A percentile compares a stretch with the other conserved stretches of the same genome.
These are phyloP conservation scores for Agrilus cyanescens DNA, from an alignment of 2,888 invertebrate species.

Conservation along the genomic window DNA sequence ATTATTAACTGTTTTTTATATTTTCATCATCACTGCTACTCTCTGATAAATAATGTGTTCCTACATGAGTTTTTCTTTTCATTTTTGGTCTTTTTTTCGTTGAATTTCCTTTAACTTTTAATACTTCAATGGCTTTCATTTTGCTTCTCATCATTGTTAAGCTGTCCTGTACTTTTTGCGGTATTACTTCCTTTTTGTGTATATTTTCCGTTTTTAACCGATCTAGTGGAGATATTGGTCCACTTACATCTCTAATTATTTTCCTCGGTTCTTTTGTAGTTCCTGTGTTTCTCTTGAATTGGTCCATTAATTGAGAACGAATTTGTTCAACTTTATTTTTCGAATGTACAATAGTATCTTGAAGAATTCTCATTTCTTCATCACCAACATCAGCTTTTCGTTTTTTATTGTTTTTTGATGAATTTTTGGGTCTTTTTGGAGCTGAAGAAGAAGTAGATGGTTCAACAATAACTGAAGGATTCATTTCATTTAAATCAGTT, in stretches of 20 bases:
- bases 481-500: too few relatives aligned
- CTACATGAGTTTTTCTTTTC: constrained; percentile 39
- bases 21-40: constrained; percentile 43
- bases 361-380: constrained; percentile 24
- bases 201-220: constrained; percentile 22
- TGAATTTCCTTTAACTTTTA: constrained; percentile 52
- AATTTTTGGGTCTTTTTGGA: neutral
- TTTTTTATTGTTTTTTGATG: neutral
- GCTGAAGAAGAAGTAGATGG: too few relatives aligned
- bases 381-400: constrained; percentile 12
- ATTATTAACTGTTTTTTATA: constrained; percentile 3
- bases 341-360: constrained; percentile 21
- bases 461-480: too few relatives aligned
- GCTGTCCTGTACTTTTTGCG: constrained; percentile 59
- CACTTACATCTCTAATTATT: constrained; percentile 17
- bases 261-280: constrained; percentile 2
- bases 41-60: constrained; percentile 53
- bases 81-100: constrained; percentile 38
- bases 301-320: constrained; percentile 18
- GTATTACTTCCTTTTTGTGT: constrained; percentile 49
- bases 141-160: constrained; percentile 53
- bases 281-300: constrained; percentile 14
- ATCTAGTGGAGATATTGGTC: constrained; percentile 23
- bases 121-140: constrained; percentile 62
- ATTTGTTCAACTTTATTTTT: constrained; percentile 25